These are phyloP conservation scores for Endotricha flammealis DNA, from an alignment of 2,888 invertebrate species.

Conservation along the genomic window DNA sequence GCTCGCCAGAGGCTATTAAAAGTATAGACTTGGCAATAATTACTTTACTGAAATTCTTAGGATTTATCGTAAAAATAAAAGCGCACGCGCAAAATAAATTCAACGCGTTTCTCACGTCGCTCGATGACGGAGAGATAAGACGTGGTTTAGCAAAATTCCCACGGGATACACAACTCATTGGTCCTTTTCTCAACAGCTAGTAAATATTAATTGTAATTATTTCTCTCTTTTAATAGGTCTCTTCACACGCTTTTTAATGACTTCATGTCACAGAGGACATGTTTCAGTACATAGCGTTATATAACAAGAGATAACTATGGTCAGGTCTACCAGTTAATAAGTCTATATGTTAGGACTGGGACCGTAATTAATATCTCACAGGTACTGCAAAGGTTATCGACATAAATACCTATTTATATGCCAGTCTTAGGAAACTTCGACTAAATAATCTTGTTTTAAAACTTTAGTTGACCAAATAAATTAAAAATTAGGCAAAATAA, in stretches of 20 bases:
- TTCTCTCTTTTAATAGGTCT: too few species aligned
- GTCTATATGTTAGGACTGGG: constrained; percentile 8
- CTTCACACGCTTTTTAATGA: too few species aligned
- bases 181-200: too few species aligned
- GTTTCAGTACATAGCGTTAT: too few species aligned
- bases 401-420: constrained; percentile 49
- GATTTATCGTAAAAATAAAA: too few species aligned
- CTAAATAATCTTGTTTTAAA: constrained; percentile 6
- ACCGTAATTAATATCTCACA: constrained; percentile 42
- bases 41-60: neutral
- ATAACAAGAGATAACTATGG: neutral
- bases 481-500: too few species aligned
- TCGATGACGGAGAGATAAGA: too few species aligned
- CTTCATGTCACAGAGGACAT: constrained; percentile 5
- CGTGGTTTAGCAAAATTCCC: too few species aligned
- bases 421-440: neutral
- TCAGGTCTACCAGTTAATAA: constrained; percentile 1
- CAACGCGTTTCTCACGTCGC: too few species aligned
- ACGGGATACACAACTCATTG: too few species aligned
- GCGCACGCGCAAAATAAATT: neutral
- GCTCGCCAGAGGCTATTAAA: constrained; percentile 17
- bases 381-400: constrained; percentile 33
- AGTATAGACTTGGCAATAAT: neutral
- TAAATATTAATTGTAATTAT: too few species aligned
- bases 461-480: too few species aligned